Percentiles rank a stretch among this genome's conserved stretches.
Conservation (phyloP, 2,888 invertebrate genomes). For the Folsomia candida region DNA sequence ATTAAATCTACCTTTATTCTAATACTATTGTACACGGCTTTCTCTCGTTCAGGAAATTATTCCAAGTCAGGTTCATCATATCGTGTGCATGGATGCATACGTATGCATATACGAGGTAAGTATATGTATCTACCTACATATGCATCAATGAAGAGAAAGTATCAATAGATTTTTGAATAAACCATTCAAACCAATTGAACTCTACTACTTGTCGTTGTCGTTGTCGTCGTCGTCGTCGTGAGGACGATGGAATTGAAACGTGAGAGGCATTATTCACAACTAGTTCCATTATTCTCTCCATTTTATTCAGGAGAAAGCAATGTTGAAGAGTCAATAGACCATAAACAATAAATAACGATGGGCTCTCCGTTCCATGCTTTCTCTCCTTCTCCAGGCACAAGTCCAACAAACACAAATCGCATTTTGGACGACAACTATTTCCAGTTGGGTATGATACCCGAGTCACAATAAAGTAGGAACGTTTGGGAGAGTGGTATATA, state of each 20-base stretch:
- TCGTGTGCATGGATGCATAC: not conserved
- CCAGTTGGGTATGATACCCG: too few species aligned
- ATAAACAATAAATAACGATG: constrained; percentile 48
- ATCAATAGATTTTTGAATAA: too few species aligned
- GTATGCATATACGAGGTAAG: not conserved
- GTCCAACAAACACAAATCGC: not conserved
- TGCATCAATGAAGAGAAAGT: not conserved
- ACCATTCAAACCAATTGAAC: not conserved
- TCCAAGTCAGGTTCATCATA: not conserved
- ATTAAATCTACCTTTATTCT: too few species aligned
- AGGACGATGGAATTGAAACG: not conserved
- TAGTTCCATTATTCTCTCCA: not conserved
- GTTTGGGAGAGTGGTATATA: too few species aligned
- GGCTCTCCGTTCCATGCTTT: constrained; percentile 14
- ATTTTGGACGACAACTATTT: too few species aligned
- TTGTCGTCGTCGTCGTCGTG: too few species aligned
- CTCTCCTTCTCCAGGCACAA: not conserved
- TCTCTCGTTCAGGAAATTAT: too few species aligned
- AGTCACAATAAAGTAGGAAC: too few species aligned
- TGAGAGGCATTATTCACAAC: not conserved
- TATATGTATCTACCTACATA: too few species aligned
- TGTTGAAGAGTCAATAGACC: constrained; percentile 46
- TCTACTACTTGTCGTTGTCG: too few species aligned
- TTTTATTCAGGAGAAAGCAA: not conserved
- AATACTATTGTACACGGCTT: too few species aligned